Conservation (phyloP, 2,888 invertebrate genomes). For the Amphipyra tragopoginis region DNA sequence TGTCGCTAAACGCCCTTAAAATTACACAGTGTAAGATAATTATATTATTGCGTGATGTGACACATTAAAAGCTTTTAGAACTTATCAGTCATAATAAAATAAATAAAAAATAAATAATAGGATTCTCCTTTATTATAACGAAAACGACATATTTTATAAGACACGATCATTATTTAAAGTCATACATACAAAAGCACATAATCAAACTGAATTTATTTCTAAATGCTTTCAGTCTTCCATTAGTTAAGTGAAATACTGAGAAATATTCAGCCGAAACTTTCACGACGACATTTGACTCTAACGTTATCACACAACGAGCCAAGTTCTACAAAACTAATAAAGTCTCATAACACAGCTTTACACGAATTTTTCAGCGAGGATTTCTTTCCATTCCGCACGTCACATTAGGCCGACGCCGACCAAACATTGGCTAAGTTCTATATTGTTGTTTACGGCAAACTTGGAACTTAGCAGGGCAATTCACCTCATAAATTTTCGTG, state of each 20-base stretch:
- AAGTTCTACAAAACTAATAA: slow-evolving; percentile 72
- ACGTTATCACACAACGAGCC: slow-evolving; percentile 49
- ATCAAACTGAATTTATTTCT: neutral
- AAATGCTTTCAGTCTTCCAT: slow-evolving; percentile 30
- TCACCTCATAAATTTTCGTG: slow-evolving; percentile 86
- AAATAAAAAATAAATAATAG: too few species aligned
- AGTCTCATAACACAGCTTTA: slow-evolving; percentile 75
- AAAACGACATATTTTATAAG: slow-evolving; percentile 21
- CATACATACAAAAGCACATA: neutral
- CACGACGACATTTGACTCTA: slow-evolving; percentile 28
- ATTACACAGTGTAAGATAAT: slow-evolving; percentile 69
- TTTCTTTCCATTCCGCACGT: slow-evolving; percentile 78
- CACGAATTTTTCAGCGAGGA: slow-evolving; percentile 77
- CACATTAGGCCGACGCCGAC: slow-evolving; percentile 77
- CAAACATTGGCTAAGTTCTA: slow-evolving; percentile 84
- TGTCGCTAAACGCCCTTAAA: slow-evolving; percentile 41
- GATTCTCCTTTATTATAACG: slow-evolving; percentile 32
- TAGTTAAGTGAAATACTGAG: slow-evolving; percentile 17
- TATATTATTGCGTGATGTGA: slow-evolving; percentile 74
- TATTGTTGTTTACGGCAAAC: slow-evolving; percentile 88
- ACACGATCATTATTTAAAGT: neutral
- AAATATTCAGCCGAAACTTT: slow-evolving; percentile 14
- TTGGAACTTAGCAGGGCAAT: slow-evolving; percentile 84
- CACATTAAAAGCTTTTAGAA: slow-evolving; percentile 60
- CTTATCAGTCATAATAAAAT: slow-evolving; percentile 28